Evolutionary conservation across 2,113 vertebrate species (phyloP).

Genomic region (Ornithorhynchus anatinus): DNA sequence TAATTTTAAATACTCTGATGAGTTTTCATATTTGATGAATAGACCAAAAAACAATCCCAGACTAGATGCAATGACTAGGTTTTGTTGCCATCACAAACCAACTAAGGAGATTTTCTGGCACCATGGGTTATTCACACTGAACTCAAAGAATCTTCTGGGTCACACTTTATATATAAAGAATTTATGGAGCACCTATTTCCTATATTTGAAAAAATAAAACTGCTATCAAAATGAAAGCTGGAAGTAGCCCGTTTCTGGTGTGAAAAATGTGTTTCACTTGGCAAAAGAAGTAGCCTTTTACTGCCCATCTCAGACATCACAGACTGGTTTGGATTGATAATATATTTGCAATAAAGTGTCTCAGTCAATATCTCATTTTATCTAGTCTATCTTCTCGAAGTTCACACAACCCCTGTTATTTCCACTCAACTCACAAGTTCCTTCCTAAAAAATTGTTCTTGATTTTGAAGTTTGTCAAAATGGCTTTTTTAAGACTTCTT

Average conservation of each 20-base stretch:
- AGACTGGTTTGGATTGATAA: not conserved
- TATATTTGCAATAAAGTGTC: not conserved
- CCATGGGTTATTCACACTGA: not conserved
- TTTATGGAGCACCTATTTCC: conserved; percentile 3
- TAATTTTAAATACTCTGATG: too few species aligned
- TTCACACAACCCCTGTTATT: not conserved
- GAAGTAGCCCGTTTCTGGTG: conserved; percentile 21
- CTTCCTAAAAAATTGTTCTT: not conserved
- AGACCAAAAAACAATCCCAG: too few species aligned
- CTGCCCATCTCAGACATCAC: conserved; percentile 37
- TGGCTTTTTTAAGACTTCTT: not conserved
- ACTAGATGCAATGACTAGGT: too few species aligned
- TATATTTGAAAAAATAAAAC: conserved; percentile 37
- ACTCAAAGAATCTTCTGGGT: conserved; percentile 21
- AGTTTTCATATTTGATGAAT: too few species aligned
- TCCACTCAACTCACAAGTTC: not conserved
- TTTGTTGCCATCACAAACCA: conserved; percentile 1
- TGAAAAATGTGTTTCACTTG: conserved; percentile 31
- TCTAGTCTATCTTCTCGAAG: not conserved
- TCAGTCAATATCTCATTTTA: not conserved
- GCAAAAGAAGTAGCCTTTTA: conserved; percentile 30
- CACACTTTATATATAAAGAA: conserved; percentile 37
- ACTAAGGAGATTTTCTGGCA: conserved; percentile 23
- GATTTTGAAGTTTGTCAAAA: conserved; percentile 16
- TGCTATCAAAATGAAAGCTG: conserved; percentile 9